phyloP scores from a whole-genome alignment of 2,113 vertebrate species.

The Murina feae region DNA sequence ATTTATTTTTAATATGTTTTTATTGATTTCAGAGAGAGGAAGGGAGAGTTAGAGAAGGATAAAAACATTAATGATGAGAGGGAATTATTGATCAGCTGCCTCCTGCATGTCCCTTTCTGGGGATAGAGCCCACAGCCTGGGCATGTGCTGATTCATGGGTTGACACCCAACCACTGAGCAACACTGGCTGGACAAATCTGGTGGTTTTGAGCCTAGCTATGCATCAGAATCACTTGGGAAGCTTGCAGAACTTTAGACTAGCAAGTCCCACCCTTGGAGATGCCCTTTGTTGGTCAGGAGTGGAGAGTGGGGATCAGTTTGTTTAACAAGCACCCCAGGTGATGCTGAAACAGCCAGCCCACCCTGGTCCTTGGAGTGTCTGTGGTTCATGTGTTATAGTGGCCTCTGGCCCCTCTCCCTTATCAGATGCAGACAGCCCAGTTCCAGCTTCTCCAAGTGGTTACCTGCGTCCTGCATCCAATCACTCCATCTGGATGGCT shows the following conservation, averaged over 20 bases:
- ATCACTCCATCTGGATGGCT: neutral
- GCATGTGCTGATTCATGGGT: too few relatives aligned
- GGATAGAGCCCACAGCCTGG: too few relatives aligned
- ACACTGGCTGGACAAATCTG: neutral
- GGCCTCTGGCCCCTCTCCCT: too few relatives aligned
- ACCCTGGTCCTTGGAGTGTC: neutral
- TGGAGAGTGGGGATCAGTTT: neutral
- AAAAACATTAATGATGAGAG: too few relatives aligned
- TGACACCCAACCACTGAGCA: too few relatives aligned
- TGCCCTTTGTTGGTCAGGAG: neutral
- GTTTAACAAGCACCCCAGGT: accelerated
- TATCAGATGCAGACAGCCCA: neutral
- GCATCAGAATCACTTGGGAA: neutral
- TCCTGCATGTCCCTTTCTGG: too few relatives aligned
- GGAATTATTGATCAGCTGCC: too few relatives aligned
- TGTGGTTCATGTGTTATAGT: accelerated
- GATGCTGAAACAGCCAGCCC: neutral
- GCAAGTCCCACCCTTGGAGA: neutral
- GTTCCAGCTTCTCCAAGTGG: neutral
- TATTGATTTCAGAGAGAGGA: too few relatives aligned
- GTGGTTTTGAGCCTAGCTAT: neutral
- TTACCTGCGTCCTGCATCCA: neutral
- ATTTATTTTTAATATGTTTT: too few relatives aligned
- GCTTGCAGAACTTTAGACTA: neutral
- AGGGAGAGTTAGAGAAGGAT: too few relatives aligned